Base-by-base conservation (phyloP, 2,888 invertebrate species). In the Ceratothoa steindachneri region DNA sequence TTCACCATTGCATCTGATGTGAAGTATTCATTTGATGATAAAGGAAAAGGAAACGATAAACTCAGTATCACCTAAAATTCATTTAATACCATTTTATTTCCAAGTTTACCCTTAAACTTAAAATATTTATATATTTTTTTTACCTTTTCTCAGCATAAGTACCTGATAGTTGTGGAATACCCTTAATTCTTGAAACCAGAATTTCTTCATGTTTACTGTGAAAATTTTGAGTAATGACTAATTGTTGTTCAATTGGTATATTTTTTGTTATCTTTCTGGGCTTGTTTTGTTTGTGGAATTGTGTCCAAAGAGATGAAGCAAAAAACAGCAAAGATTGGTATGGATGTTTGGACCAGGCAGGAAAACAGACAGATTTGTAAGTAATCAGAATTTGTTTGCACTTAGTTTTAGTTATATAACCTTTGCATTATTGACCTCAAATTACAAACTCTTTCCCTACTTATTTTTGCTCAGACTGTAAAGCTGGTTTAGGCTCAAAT, bases 261-360 rank as follows among this genome's bases (percentile, higher is more conserved):
- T 69, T 71, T n/a, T 60, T 78, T 28, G 66, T 78, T 29, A 28
- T 78, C 15, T 70, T 78, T 68, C 51, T 79, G 2, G 74, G 73
- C 1, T 65, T 72, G 1, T 79, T 79, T 67, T 79, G 78, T 29
- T 30, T 79, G 1, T 76, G 73, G 73, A 79, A 79, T 19, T 79
- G 78, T 64, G 55, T 73, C 30, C 71, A 69, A 22, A 73, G 76
- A 1, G 67, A 74, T n/a, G 75, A 72, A 9, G 69, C 70, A 5
- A 53, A 72, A 2, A 74, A 68, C 30, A 70, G 73, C 9, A 69
- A 67, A 27, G 70, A 52, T 30, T 79, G 78, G 78, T 71, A 74
- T 41, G 78, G 78, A 12, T 79, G 78, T 67, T 28, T 71, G 7
- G 75, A 78, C 52, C 73, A 75, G 30, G 64, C 69, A 12, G 77